phyloP scores from a whole-genome alignment of 2,888 invertebrate genomes.

The Eueremaeus valkanovi region DNA sequence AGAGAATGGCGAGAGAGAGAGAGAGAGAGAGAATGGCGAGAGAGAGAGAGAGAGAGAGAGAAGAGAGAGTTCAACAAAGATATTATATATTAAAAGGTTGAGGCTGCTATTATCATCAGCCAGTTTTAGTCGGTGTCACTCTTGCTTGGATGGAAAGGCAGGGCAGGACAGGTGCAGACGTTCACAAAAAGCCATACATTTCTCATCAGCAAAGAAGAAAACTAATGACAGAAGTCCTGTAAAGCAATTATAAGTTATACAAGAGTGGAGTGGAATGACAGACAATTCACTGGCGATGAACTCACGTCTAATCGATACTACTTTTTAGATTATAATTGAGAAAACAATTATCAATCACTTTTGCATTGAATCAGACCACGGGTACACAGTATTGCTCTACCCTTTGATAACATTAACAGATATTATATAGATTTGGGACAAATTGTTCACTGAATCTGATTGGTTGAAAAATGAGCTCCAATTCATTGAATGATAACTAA shows the following conservation, averaged over 20 bases:
- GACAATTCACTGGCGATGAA: background rate
- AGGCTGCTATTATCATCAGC: background rate
- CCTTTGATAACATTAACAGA: no score
- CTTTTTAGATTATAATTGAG: background rate
- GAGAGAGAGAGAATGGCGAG: no score
- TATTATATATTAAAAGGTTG: background rate
- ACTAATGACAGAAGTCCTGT: background rate
- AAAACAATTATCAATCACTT: no score
- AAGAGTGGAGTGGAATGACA: background rate
- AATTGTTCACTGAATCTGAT: no score
- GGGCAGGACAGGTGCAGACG: background rate
- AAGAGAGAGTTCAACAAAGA: background rate
- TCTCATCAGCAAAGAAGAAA: background rate
- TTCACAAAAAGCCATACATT: constrained; percentile 1
- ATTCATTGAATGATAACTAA: no score
- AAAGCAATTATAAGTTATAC: background rate
- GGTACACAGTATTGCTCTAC: no score
- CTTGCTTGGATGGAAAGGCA: background rate
- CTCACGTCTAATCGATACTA: background rate
- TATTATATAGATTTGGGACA: no score
- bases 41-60: no score
- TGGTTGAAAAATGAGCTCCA: no score
- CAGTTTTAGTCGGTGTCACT: background rate
- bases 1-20: no score
- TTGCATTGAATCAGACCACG: no score